Evolutionary conservation across 2,113 vertebrate species (phyloP), one percentile per base, ranked within the genome.

Genomic region (Illadopsis cleaveri): DNA sequence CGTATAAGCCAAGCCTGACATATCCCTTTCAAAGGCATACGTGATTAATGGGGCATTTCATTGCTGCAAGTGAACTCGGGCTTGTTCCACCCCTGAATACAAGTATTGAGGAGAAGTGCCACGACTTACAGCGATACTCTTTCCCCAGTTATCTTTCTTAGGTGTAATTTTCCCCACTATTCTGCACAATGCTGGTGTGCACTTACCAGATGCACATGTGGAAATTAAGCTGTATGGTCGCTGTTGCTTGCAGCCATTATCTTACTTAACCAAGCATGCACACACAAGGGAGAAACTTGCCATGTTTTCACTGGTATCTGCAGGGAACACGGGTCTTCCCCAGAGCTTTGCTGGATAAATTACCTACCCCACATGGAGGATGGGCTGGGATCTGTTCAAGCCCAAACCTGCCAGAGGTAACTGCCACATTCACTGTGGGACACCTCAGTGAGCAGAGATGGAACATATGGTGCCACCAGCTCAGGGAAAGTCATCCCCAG

Each of bases 1-100:
- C 96, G 82, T 95, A 90, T 94, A 97, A 97, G 96, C 92, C 96
- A 97, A 96, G 86, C 75, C 92, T 96, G 96, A 95, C 96, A 95
- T 95, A 94, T 97, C 92, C 94, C 89, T 97, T 97, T 96, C 96
- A 96, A 96, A 97, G 95, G 95, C 95, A 96, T 96, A 95, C 71
- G 94, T 93, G 94, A 97, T 97, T 97, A 97, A 97, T 97, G 97
- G 96, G 94, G 94, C 95, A 93, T 96, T 97, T 97, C 96, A 97
- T 96, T 96, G 96, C 96, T 73, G 95, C 94, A 37, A 97, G 95
- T 95, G 96, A 97, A 95, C 91, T 96, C 90, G 47, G 82, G 77
- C 91, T 94, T 85, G 96, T 95, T 97, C 95, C 96, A 96, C 83
- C 82, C 83, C 69, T 96, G 94, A 97, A 96, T 97, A 22, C 89